Evolutionary conservation across 1,140 invertebrate species (phyloP), one percentile per base, ranked within the genome.

Genomic region (Cyclargus thomasi): DNA sequence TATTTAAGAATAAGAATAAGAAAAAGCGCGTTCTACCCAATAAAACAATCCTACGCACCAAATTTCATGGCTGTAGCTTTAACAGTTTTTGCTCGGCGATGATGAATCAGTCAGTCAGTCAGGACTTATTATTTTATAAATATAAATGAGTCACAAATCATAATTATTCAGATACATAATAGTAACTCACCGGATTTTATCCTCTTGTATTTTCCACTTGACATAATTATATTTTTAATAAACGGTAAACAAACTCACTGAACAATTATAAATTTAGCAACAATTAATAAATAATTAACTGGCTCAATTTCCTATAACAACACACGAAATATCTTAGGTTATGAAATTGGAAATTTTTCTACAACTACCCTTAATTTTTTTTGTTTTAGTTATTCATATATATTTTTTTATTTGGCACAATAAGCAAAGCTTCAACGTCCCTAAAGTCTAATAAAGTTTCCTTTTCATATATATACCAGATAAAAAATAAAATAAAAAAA

Each of bases 101-200:
- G n/a, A n/a, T n/a, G n/a, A n/a, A n/a, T n/a, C n/a, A n/a, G n/a
- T n/a, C n/a, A n/a, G n/a, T n/a, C n/a, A n/a, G n/a, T n/a, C n/a
- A n/a, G n/a, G n/a, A n/a, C n/a, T n/a, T n/a, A n/a, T n/a, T n/a
- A n/a, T n/a, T n/a, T n/a, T n/a, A n/a, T n/a, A n/a, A n/a, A n/a
- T n/a, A n/a, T n/a, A n/a, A n/a, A n/a, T n/a, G n/a, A n/a, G n/a
- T n/a, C 29, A 1, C 8, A 4, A 29, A 8, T 16, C 39, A 14
- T 47, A 14, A 47, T 3, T 47, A 47, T 47, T 35, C 29, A 5
- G 29, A 7, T 8, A 47, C 29, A 29, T 29, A 29, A 4, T 29
- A 47, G 2, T 14, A 47, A 11, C 67, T 68, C 20, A 68, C 67
- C 67, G 6, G n/a, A 55, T 62, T 68, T 68, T 17, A 63, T 53